Base-by-base conservation (phyloP, 2,113 vertebrate genomes). In the Pyxicephalus adspersus region DNA sequence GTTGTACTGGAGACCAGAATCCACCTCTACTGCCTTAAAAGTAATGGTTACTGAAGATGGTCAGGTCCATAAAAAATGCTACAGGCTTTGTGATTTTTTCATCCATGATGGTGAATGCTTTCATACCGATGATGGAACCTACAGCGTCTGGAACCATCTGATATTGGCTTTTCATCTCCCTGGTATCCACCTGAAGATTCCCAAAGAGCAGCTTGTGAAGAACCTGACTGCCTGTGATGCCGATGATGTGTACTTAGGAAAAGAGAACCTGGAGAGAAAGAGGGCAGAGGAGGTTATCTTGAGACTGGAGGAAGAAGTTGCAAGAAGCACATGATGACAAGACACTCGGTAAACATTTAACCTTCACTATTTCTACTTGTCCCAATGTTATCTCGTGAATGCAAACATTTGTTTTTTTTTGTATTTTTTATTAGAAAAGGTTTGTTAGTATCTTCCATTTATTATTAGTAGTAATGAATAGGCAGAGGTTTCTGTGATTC, bases 1-100 rank as follows among this genome's bases (percentile, higher is more conserved):
- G 3, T 25, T 79, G 28, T 79, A 38, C 31, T 79, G 77, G 77
- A 79, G 54, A 60, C 77, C 77, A 7, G 64, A 79, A 38, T 68
- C 77, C 28, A 58, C 52, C 20, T 78, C 76, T 17, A n/a, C 1
- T 17, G 0, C 1, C 5, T 15, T 77, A 11, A 9, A 17, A 9
- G 50, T 78, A 7, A 66, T 5, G 19, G 31, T 77, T 55, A 55
- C 64, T 15, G 13, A 66, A 29, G 31, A 61, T 18, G 38, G 45
- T 6, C 29, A 15, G 29, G 17, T 63, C 6, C 3, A 7, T 0
- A 29, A 77, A 8, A 16, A 64, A 18, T 77, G 60, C 60, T 63
- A 26, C 17, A 0, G 22, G 3, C 1, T 5, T 2, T 64, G 61
- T 77, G 7, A 13, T 9, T 11, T 18, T 16, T 65, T 25, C 5